Base-by-base conservation (phyloP, 30 jellyfish, hydroid and myxozoan genomes). In the Calvadosia cruxmelitensis region DNA sequence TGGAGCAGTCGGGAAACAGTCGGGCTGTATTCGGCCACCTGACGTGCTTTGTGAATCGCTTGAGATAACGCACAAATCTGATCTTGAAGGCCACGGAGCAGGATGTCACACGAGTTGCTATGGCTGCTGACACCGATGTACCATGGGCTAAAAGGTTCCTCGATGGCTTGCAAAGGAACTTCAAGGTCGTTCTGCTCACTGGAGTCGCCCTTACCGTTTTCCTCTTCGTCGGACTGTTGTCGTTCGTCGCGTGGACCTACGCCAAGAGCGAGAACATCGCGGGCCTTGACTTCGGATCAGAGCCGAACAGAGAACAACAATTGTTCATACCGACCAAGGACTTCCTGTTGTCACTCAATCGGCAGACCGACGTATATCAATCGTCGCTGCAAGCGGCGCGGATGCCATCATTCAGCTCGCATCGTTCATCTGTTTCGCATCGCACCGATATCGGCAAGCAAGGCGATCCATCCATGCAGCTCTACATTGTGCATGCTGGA, bases 401-500 rank as follows among this genome's bases (percentile, higher is more conserved):
- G 34, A 52, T 27, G 27, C 75, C 63, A 31, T 2, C 66, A 28
- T 29, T 57, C 34, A 63, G 49, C 1, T 2, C 73, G 24, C 50
- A 42, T 16, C 3, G 52, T 26, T 27, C 53, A 3, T 15, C 27
- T 28, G 52, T 25, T 0, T 24, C 36, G 36, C 84, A 73, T 49
- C 49, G 87, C 2, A 72, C 93, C 27, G 62, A 84, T 10, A 82
- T 73, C 3, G 83, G 79, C 1, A 76, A 69, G 25, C 53, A 62
- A 28, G 63, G 62, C 63, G 72, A 72, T 34, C 81, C 48, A 51
- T 71, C 81, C 5, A 83, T 83, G 95, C 94, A 83, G 49, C 64
- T 91, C 26, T 67, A 77, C 61, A 84, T 86, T 10, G 93, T 91
- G 0, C 74, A 84, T 57, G 93, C 78, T 27, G 99, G 93, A 27